Conservation (phyloP, 2,888 invertebrate species). For the Cryptosula pallasiana region DNA sequence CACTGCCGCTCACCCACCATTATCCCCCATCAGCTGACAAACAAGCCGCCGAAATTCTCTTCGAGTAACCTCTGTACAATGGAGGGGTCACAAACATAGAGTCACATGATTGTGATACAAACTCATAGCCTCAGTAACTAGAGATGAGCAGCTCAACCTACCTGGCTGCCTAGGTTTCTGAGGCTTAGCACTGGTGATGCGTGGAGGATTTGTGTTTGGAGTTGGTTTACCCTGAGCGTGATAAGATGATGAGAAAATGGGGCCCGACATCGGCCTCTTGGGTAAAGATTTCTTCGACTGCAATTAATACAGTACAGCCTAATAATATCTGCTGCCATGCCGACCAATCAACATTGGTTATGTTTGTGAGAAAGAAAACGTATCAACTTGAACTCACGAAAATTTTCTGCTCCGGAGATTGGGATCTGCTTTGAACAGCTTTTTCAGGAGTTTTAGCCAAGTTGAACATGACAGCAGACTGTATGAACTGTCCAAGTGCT, state of each 20-base stretch:
- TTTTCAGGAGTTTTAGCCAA: conserved; percentile 5
- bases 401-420: background rate
- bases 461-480: conserved; percentile 19
- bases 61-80: background rate
- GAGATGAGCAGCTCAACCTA: no score
- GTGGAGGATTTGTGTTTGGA: conserved; percentile 37
- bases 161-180: conserved; percentile 2
- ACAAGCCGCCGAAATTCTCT: background rate
- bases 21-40: background rate
- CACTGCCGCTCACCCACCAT: background rate
- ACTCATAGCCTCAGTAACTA: no score
- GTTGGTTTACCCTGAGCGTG: conserved; percentile 36
- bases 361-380: no score
- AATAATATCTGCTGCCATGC: no score
- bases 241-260: conserved; percentile 38
- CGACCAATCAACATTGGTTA: no score
- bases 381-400: conserved; percentile 20
- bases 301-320: conserved; percentile 22
- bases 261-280: conserved; percentile 34
- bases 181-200: conserved; percentile 32
- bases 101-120: no score
- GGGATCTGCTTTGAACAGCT: background rate
- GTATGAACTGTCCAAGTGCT: conserved; percentile 16
- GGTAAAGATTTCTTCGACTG: conserved; percentile 34
- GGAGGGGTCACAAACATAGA: no score